phyloP scores from a whole-genome alignment of 2,888 invertebrate species.

The Cryptocheilus praepositus region DNA sequence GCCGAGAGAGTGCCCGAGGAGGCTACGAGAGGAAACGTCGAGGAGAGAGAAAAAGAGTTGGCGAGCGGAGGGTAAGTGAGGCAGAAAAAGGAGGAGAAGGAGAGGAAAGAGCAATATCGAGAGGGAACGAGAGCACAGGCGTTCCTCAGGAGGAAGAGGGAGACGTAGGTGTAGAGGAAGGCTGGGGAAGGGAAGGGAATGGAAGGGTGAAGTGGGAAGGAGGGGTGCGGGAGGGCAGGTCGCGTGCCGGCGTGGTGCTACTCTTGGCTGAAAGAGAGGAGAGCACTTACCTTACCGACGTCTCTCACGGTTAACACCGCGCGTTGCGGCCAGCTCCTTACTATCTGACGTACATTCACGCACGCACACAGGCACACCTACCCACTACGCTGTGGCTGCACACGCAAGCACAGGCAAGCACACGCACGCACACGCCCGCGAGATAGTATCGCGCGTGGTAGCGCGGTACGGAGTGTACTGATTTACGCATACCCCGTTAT shows the following conservation, averaged over 20 bases:
- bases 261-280: constrained; percentile 62
- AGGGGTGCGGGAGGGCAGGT: constrained; percentile 65
- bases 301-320: constrained; percentile 67
- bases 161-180: constrained; percentile 29
- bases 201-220: constrained; percentile 44
- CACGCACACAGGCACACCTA: constrained; percentile 13
- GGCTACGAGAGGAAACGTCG: constrained; percentile 14
- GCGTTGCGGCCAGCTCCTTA: constrained; percentile 49
- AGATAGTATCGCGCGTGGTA: too few relatives aligned
- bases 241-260: constrained; percentile 73
- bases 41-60: constrained; percentile 8
- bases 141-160: constrained; percentile 10
- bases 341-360: constrained; percentile 30
- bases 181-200: constrained; percentile 39
- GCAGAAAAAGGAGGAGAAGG: constrained; percentile 18
- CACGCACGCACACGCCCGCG: constrained; percentile 3
- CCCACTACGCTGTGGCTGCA: not conserved
- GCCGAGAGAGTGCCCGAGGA: constrained; percentile 18
- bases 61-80: constrained; percentile 9
- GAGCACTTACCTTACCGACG: constrained; percentile 65
- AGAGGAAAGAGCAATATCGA: constrained; percentile 53
- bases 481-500: too few relatives aligned
- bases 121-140: constrained; percentile 48
- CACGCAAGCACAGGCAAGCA: too few relatives aligned
- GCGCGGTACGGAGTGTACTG: too few relatives aligned